Base-by-base conservation (phyloP, 2,113 vertebrate species). In the Vimba vimba region DNA sequence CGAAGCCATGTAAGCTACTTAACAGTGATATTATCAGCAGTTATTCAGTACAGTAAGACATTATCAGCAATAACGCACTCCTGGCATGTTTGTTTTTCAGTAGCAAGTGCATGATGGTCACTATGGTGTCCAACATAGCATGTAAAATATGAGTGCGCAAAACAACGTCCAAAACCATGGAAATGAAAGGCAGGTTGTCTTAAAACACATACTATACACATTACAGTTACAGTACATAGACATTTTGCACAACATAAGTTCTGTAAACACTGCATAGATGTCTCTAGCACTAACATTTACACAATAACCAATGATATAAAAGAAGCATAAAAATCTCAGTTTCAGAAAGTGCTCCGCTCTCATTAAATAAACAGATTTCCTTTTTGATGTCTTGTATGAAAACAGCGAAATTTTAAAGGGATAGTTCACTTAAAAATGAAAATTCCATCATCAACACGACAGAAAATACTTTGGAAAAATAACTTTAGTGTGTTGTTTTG, bases 181-280 rank as follows among this genome's bases (percentile, higher is more conserved):
- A 91, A 89, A 90, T 47, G 55, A 90, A 89, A 86, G 88, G 89
- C 89, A 90, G 85, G 90, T 88, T 78, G 82, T 86, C 86, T 71
- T 62, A 88, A 73, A 84, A 92, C n/a, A 83, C 88, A 90, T 83
- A 91, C 87, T 86, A 90, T 82, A 43, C 91, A 90, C 88, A 91
- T 88, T 91, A 87, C 90, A 92, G 89, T 86, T 84, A 90, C 87
- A 88, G 84, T 82, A 84, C 85, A 83, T 91, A 59, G 90, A 91
- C 89, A 79, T 90, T 80, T 88, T 92, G 91, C 91, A 94, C 91
- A 91, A 89, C 93, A 87, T 76, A 86, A 87, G 83, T 90, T 92
- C 84, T 91, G 91, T 92, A 92, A 91, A 93, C 91, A 92, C 89
- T 93, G 91, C 93, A 93, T 93, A 94, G 93, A 88, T 92, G 92